These are phyloP conservation scores for Calcarius lapponicus DNA, from an alignment of 2,797 vertebrate genomes.

Conservation along the genomic window DNA sequence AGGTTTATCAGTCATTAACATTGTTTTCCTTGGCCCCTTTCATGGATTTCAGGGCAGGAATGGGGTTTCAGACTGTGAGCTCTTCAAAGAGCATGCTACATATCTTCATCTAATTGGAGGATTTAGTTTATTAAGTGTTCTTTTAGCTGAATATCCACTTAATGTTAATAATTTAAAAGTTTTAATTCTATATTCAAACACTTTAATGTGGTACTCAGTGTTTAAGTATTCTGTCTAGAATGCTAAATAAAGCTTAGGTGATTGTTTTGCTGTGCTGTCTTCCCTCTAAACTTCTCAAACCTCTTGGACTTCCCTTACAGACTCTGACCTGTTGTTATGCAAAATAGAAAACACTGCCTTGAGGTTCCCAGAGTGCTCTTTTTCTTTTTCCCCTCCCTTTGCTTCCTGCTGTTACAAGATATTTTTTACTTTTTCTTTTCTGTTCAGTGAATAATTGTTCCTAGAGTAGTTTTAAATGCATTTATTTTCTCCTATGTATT, in stretches of 20 bases:
- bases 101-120: neutral
- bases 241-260: neutral
- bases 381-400: too few species aligned
- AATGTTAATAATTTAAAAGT: neutral
- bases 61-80: neutral
- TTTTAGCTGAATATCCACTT: neutral
- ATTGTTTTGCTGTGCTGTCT: neutral
- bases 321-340: neutral
- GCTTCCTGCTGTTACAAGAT: neutral
- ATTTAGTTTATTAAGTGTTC: neutral
- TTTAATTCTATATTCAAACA: neutral
- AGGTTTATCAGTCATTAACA: neutral
- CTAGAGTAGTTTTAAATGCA: neutral
- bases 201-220: neutral
- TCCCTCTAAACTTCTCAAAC: neutral
- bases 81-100: rapidly evolving
- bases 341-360: neutral
- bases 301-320: neutral
- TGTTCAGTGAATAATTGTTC: neutral
- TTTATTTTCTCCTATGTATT: neutral
- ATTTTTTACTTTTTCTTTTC: neutral
- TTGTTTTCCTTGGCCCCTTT: neutral
- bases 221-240: neutral
- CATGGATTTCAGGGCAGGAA: neutral
- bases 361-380: neutral